These are phyloP conservation scores for Mechanitis messenoides DNA, from an alignment of 2,888 invertebrate genomes.

Conservation along the genomic window DNA sequence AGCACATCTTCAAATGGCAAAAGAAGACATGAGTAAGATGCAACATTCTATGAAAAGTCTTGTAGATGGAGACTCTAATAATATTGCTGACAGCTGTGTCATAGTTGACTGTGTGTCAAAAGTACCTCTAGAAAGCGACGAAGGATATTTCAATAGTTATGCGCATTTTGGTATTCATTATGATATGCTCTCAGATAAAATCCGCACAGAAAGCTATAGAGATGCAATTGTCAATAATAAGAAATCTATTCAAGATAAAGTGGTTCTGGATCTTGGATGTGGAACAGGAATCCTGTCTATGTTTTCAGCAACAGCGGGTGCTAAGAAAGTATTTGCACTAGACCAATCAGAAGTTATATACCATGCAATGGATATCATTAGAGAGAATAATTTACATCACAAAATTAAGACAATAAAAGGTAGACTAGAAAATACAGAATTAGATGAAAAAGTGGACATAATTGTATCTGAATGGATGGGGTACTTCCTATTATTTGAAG, in stretches of 20 bases:
- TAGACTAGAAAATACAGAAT: constrained; percentile 86
- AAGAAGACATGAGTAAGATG: constrained; percentile 78
- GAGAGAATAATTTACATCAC: constrained; percentile 85
- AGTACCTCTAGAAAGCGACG: constrained; percentile 80
- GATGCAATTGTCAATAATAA: constrained; percentile 88
- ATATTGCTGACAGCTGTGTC: constrained; percentile 34
- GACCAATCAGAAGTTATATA: constrained; percentile 98
- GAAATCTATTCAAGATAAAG: constrained; percentile 82
- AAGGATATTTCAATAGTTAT: constrained; percentile 88
- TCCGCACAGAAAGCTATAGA: constrained; percentile 91
- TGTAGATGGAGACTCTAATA: constrained; percentile 58
- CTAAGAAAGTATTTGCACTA: constrained; percentile 91
- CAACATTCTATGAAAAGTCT: constrained; percentile 75
- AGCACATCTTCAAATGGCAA: constrained; percentile 75
- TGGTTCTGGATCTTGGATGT: constrained; percentile 96
- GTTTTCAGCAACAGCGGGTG: constrained; percentile 97
- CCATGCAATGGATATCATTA: constrained; percentile 95
- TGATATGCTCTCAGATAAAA: constrained; percentile 93
- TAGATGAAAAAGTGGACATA: constrained; percentile 90
- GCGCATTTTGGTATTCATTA: constrained; percentile 95
- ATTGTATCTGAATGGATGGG: constrained; percentile 99
- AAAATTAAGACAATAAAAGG: constrained; percentile 89
- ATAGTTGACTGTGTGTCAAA: constrained; percentile 60
- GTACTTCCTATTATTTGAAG: constrained; percentile 96
- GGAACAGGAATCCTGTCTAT: constrained; percentile 98